Base-by-base conservation (phyloP, 1,140 invertebrate genomes). In the Sarcophaga peregrina region DNA sequence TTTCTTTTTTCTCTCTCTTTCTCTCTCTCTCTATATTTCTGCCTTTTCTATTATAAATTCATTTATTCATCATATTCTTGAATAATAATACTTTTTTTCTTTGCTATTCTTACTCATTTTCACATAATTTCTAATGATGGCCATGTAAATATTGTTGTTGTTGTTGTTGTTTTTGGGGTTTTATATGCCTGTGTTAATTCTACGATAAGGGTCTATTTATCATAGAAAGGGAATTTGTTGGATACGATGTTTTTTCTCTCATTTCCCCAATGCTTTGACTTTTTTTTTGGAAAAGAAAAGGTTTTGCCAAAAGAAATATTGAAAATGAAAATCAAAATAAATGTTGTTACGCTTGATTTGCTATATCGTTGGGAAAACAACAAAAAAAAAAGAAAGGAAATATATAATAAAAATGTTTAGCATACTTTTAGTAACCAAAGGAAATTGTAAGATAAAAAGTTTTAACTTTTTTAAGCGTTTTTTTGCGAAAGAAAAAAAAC, bases 281-380 rank as follows among this genome's bases (percentile, higher is more conserved):
- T 52, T 52, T 52, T 52, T 52, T 10, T 10, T 1, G 5, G 5
- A 52, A 62, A 62, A n/a, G 20, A 68, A 68, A 68, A 5, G 8
- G 1, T 68, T 68, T 68, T 68, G 17, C 17, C 15, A 37, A 20
- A 9, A 8, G 10, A 68, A 68, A 17, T 25, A 7, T 68, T 25
- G n/a, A 68, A 25, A 68, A 37, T 37, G 25, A 52, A 78, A 78
- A 78, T 78, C 75, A 78, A 78, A 78, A 78, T 78, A 78, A 78
- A 78, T 78, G 47, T 50, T 78, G 75, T 78, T 78, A 78, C 75
- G 75, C 47, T 52, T 78, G 75, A 78, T 78, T 78, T 78, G 75
- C 20, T 52, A 78, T 20, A 78, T 78, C 75, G 47, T 25, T 9
- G 4, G 37, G 3, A 25, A 72, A 54, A 54, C 52, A 5, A 54